A percentile compares a stretch with the other conserved stretches of the same genome.
These are phyloP conservation scores for Opisthograptis luteolata DNA, from an alignment of 2,888 invertebrate genomes.

Conservation along the genomic window DNA sequence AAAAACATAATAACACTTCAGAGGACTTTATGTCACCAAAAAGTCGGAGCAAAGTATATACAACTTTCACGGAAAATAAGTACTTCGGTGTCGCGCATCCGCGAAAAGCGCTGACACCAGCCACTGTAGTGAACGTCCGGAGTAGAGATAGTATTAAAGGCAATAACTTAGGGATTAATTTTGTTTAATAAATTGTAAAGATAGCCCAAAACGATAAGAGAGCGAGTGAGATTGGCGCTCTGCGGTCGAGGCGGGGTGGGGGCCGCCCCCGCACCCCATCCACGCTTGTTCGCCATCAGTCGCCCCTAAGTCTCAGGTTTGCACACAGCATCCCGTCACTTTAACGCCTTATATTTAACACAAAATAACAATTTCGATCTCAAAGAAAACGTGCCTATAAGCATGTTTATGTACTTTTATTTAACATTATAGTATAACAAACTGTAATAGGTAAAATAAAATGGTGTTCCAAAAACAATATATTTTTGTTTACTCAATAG, in stretches of 20 bases:
- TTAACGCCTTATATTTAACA: conserved; percentile 44
- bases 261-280: conserved; percentile 61
- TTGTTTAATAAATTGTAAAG: conserved; percentile 20
- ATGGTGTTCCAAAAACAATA: conserved; percentile 48
- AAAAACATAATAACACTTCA: neutral
- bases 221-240: conserved; percentile 48
- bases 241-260: conserved; percentile 50
- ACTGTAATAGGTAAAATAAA: conserved; percentile 22
- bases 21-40: neutral
- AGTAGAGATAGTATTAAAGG: neutral
- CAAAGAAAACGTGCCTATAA: conserved; percentile 29
- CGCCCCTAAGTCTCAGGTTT: conserved; percentile 81
- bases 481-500: conserved; percentile 49
- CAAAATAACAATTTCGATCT: conserved; percentile 32
- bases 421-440: neutral
- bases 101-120: no score
- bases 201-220: conserved; percentile 34
- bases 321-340: conserved; percentile 74
- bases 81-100: neutral
- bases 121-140: neutral
- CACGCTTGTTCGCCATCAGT: conserved; percentile 71
- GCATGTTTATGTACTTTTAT: conserved; percentile 9
- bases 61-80: neutral
- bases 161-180: conserved; percentile 7
- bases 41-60: neutral